phyloP scores from a whole-genome alignment of 2,797 vertebrate species.

The Pseudochirops corinnae region DNA sequence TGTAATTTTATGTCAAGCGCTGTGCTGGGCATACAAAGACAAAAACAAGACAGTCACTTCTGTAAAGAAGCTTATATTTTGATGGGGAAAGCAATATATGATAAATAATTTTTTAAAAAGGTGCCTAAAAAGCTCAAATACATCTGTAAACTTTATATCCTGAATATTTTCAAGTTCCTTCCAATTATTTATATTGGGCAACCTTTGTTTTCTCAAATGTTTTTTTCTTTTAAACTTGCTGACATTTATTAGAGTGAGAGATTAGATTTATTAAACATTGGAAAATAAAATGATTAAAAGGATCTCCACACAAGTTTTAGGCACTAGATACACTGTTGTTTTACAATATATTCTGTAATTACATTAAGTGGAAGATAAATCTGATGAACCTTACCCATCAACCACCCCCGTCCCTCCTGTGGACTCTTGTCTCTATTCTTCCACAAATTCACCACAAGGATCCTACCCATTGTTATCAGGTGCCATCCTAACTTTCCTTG shows the following conservation, averaged over 20 bases:
- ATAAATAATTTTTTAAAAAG: background rate
- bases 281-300: conserved; percentile 83
- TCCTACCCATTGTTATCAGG: too few species aligned
- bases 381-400: conserved; percentile 54
- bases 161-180: background rate
- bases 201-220: background rate
- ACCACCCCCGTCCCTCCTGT: background rate
- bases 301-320: conserved; percentile 80
- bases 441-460: background rate
- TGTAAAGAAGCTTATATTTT: background rate
- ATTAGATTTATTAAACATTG: conserved; percentile 80
- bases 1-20: background rate
- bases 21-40: background rate
- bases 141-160: background rate
- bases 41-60: background rate
- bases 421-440: background rate
- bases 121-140: background rate
- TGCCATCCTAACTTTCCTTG: too few species aligned
- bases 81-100: background rate
- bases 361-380: conserved; percentile 76
- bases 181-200: background rate
- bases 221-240: conserved; percentile 69
- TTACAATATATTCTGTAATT: conserved; percentile 59
- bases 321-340: conserved; percentile 75
- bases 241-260: conserved; percentile 84